Percentiles rank a stretch among this genome's conserved stretches.
Evolutionary conservation across 2,888 invertebrate genomes (phyloP).

Genomic region (Drosophila falleni): DNA sequence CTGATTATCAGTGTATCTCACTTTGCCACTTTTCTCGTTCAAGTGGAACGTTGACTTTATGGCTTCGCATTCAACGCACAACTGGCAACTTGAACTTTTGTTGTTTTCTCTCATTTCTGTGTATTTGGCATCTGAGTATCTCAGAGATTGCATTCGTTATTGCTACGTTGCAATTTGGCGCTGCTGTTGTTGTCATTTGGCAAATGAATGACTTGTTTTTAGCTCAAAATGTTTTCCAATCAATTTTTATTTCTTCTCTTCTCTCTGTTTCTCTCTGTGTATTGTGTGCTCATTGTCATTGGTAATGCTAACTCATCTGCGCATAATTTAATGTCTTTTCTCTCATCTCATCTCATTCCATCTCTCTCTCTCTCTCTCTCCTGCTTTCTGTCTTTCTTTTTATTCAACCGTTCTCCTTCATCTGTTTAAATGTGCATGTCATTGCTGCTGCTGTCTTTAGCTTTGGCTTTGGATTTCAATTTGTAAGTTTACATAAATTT

Average conservation of each 20-base stretch:
- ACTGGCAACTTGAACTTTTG: conserved; percentile 68
- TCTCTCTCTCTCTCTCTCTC: background rate
- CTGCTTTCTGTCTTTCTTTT: background rate
- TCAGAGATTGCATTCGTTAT: conserved; percentile 66
- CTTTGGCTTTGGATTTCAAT: conserved; percentile 69
- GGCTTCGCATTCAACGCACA: conserved; percentile 54
- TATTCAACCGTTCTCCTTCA: conserved; percentile 21
- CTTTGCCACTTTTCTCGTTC: conserved; percentile 34
- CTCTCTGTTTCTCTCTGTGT: background rate
- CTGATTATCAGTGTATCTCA: background rate
- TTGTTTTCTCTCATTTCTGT: conserved; percentile 6
- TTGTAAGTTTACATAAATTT: conserved; percentile 77
- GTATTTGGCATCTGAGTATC: conserved; percentile 31
- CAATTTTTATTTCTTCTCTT: conserved; percentile 83
- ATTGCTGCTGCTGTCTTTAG: conserved; percentile 49
- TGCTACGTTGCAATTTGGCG: conserved; percentile 68
- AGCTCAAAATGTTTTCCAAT: conserved; percentile 84
- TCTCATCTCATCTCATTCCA: conserved; percentile 10
- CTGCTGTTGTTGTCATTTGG: conserved; percentile 74
- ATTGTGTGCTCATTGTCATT: conserved; percentile 59
- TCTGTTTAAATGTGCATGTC: conserved; percentile 76
- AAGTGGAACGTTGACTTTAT: conserved; percentile 67
- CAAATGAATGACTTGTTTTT: conserved; percentile 79
- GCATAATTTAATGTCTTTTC: conserved; percentile 83
- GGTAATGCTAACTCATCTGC: conserved; percentile 85